Evolutionary conservation across 2,888 invertebrate species (phyloP).

Genomic region (Parochlus steinenii): DNA sequence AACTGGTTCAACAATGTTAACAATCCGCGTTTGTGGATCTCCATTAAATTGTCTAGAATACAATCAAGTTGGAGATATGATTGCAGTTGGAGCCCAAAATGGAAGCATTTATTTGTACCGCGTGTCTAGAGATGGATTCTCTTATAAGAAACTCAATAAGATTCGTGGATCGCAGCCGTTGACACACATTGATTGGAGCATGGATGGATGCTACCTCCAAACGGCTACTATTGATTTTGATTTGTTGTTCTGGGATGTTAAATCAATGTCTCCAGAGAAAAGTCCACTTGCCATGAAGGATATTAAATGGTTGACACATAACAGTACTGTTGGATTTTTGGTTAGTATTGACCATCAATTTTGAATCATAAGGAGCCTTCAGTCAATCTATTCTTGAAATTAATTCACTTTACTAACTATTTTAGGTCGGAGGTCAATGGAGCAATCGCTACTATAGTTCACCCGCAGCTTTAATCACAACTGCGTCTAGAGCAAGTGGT

Average conservation of each 20-base stretch:
- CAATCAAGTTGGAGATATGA: slow-evolving; percentile 73
- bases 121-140: slow-evolving; percentile 75
- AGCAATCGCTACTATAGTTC: slow-evolving; percentile 77
- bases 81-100: slow-evolving; percentile 83
- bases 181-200: slow-evolving; percentile 80
- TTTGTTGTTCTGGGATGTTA: slow-evolving; percentile 81
- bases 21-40: slow-evolving; percentile 72
- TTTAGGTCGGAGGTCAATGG: slow-evolving; percentile 50
- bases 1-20: slow-evolving; percentile 69
- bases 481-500: slow-evolving; percentile 64
- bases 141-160: slow-evolving; percentile 78
- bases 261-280: slow-evolving; percentile 69
- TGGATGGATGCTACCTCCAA: slow-evolving; percentile 73
- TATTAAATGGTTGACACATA: slow-evolving; percentile 76
- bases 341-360: slow-evolving; percentile 66
- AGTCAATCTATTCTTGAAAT: neutral
- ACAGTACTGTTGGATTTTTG: slow-evolving; percentile 72
- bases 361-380: neutral
- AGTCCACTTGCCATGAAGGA: slow-evolving; percentile 83
- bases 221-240: slow-evolving; percentile 84
- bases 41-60: slow-evolving; percentile 74
- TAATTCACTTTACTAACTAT: slow-evolving; percentile 1
- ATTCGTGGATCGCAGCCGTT: slow-evolving; percentile 72
- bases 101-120: slow-evolving; percentile 64
- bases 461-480: slow-evolving; percentile 65